Evolutionary conservation across 2,888 invertebrate species (phyloP).

Genomic region (Tanaodytes sp.): DNA sequence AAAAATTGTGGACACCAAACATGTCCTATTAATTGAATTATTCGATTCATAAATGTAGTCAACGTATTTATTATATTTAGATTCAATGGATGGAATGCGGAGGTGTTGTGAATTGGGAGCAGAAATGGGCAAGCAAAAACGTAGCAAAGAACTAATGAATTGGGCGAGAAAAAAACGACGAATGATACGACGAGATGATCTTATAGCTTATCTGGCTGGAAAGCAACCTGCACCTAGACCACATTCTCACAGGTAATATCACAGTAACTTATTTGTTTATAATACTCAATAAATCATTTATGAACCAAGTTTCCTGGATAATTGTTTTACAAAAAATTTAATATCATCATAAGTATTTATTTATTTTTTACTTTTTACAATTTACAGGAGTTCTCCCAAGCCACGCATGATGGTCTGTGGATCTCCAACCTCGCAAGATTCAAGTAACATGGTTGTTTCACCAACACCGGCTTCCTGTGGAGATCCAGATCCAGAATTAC

Average conservation of each 20-base stretch:
- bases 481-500: slow-evolving; percentile 77
- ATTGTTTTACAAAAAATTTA: too few relatives aligned
- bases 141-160: slow-evolving; percentile 83
- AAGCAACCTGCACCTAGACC: slow-evolving; percentile 78
- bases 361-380: too few relatives aligned
- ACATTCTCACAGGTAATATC: slow-evolving; percentile 74
- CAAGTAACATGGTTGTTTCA: slow-evolving; percentile 73
- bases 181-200: slow-evolving; percentile 83
- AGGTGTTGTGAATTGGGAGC: slow-evolving; percentile 81
- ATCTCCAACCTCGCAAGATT: slow-evolving; percentile 72
- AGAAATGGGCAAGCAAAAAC: slow-evolving; percentile 82
- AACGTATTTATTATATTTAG: slow-evolving; percentile 72
- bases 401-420: slow-evolving; percentile 73
- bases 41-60: not conserved
- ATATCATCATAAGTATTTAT: too few relatives aligned
- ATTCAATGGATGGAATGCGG: slow-evolving; percentile 82
- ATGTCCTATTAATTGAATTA: not conserved
- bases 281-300: not conserved
- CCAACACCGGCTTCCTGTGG: slow-evolving; percentile 70
- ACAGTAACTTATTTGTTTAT: not conserved
- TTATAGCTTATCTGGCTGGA: slow-evolving; percentile 84
- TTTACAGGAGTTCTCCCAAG: slow-evolving; percentile 75
- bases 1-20: too few relatives aligned
- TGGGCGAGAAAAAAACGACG: slow-evolving; percentile 84
- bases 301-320: not conserved